Evolutionary conservation across 2,888 invertebrate species (phyloP).

Genomic region (Xiphydria camelus): DNA sequence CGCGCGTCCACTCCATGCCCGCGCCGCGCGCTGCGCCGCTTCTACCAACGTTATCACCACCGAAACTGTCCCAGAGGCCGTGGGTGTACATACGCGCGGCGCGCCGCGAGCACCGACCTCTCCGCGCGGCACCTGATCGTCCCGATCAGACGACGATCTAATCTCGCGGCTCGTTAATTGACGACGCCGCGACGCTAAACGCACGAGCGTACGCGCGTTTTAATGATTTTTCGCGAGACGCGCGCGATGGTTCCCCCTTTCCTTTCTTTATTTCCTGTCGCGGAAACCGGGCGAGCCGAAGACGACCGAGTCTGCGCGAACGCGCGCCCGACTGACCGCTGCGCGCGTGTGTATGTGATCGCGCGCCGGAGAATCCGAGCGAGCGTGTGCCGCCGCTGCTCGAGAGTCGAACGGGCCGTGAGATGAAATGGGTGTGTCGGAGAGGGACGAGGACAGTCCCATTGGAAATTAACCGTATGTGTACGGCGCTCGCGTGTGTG

Average conservation of each 20-base stretch:
- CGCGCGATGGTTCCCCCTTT: conserved; percentile 27
- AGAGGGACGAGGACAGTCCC: too few species aligned
- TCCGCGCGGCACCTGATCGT: too few species aligned
- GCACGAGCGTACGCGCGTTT: conserved; percentile 33
- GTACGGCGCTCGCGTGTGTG: too few species aligned
- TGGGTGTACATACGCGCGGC: conserved; percentile 29
- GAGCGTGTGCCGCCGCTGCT: too few species aligned
- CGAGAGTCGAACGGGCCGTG: too few species aligned
- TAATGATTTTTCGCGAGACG: conserved; percentile 44
- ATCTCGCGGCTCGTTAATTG: neutral
- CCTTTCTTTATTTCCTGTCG: conserved; percentile 40
- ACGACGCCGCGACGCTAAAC: conserved; percentile 1
- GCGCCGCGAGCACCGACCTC: too few species aligned
- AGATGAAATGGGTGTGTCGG: too few species aligned
- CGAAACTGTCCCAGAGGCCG: conserved; percentile 23
- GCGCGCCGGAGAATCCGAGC: too few species aligned
- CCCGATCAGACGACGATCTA: neutral
- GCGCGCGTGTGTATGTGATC: too few species aligned
- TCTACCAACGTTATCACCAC: conserved; percentile 6
- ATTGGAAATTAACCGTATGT: too few species aligned
- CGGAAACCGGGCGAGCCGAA: conserved; percentile 33
- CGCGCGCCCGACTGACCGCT: too few species aligned
- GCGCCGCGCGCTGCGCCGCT: conserved; percentile 21
- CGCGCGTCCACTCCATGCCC: conserved; percentile 44
- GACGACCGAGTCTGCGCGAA: conserved; percentile 42